Conservation (phyloP, 2,113 vertebrate species). For the Typhlomys cinereus region DNA sequence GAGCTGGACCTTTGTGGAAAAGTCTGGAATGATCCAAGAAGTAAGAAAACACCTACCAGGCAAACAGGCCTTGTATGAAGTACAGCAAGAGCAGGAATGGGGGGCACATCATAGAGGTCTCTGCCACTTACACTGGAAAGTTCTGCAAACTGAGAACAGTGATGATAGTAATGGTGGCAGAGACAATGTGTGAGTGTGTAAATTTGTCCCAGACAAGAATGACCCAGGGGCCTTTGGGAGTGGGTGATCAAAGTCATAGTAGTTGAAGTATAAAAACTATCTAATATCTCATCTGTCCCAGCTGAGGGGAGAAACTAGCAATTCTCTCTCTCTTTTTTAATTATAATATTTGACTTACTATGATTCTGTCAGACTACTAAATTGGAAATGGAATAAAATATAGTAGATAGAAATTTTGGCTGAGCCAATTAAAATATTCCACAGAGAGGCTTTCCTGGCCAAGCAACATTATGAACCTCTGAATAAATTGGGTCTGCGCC, state of each 20-base stretch:
- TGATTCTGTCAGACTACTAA: constrained; percentile 72
- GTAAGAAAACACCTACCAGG: neutral
- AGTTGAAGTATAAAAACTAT: constrained; percentile 12
- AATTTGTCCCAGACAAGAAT: neutral
- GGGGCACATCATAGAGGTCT: neutral
- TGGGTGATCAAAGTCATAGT: constrained; percentile 2
- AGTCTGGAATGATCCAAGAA: neutral
- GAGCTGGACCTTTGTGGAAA: neutral
- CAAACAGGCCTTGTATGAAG: neutral
- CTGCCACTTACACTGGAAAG: neutral
- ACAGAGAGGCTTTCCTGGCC: constrained; percentile 70
- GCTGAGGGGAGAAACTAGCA: constrained; percentile 45
- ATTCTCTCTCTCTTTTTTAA: constrained; percentile 61
- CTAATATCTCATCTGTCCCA: constrained; percentile 15
- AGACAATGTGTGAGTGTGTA: neutral
- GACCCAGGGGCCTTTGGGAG: neutral
- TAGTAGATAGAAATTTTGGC: constrained; percentile 63
- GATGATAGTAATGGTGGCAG: neutral
- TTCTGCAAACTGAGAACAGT: neutral
- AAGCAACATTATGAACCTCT: constrained; percentile 72
- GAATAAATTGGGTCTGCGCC: constrained; percentile 69
- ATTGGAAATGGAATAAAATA: constrained; percentile 75
- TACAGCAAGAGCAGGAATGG: neutral
- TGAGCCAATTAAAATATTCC: constrained; percentile 79
- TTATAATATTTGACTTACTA: constrained; percentile 71